A percentile compares a stretch with the other conserved stretches of the same genome.
Evolutionary conservation across 2,113 vertebrate genomes (phyloP).

Genomic region (Perognathus longimembris): DNA sequence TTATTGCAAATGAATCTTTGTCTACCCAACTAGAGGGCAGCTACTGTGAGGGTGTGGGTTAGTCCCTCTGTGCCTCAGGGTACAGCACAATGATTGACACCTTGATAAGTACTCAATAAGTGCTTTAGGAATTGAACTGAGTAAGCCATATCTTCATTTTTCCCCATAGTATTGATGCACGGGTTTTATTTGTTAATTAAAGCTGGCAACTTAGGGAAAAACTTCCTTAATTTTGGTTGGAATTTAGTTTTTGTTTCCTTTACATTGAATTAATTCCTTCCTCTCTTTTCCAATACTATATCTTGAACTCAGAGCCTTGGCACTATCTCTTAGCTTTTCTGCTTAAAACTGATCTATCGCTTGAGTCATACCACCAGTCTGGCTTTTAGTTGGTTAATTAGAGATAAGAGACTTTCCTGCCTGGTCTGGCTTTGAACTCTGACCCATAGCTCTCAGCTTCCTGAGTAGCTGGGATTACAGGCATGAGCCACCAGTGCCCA

Average conservation of each 20-base stretch:
- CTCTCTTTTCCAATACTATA: too few species aligned
- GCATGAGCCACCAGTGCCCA: too few species aligned
- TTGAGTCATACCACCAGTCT: too few species aligned
- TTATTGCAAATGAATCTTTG: not conserved
- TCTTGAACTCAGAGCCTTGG: too few species aligned
- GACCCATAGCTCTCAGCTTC: too few species aligned
- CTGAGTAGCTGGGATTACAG: too few species aligned
- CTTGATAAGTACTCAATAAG: not conserved
- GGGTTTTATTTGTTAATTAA: slow-evolving; percentile 37
- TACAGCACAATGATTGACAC: not conserved
- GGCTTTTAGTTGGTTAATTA: too few species aligned
- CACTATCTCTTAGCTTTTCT: too few species aligned
- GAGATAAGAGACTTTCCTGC: too few species aligned
- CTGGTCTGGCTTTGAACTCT: too few species aligned
- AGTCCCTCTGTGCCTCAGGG: not conserved
- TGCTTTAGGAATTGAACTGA: not conserved
- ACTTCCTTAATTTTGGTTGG: slow-evolving; percentile 10
- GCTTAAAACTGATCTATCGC: too few species aligned
- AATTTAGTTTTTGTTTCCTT: slow-evolving; percentile 20
- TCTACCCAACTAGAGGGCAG: not conserved
- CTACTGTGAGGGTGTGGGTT: not conserved
- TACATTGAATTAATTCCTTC: not conserved
- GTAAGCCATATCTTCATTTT: not conserved
- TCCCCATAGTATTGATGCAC: not conserved
- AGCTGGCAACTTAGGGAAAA: not conserved